Evolutionary conservation across 2,888 invertebrate species (phyloP), one percentile per base, ranked within the genome.

Genomic region (Spilosoma lubricipeda): DNA sequence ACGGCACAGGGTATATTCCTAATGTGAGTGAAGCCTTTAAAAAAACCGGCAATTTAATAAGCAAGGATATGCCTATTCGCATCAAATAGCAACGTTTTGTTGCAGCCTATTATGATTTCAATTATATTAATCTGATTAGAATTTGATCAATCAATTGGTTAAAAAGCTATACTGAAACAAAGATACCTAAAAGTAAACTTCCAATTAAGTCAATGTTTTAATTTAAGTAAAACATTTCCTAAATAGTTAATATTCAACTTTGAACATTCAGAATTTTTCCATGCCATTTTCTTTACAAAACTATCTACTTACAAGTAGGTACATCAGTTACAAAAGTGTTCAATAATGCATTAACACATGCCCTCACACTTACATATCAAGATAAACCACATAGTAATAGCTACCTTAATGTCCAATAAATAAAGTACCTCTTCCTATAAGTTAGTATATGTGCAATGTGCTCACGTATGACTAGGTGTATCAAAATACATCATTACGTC

Each of bases 401-500:
- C 5, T 64, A 13, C 42, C 64, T 63, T 45, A 45, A 45, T 0
- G 0, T 2, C 20, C 45, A 9, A 52, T 30, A 5, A 18, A 36
- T 71, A 71, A 52, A 9, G 48, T 66, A 66, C 18, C 1, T 36
- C 48, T 71, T 45, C 5, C 33, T 39, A 30, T 63, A 30, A 30
- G 20, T 18, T n/a, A 36, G 13, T 30, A 20, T 0, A 36, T 20
- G 27, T 42, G 15, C 30, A 33, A 59, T 74, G 63, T 66, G 48
- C 70, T 79, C 71, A 73, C 27, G 23, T 39, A 27, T 67, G 77
- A 73, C 66, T 33, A 66, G 64, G 67, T 72, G 67, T 77, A 85
- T 79, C 81, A 80, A 84, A 82, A 83, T 77, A 77, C 78, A 89
- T 87, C 83, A 86, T 90, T 90, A 85, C 88, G 80, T 87, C 82